Percentiles rank a stretch among this genome's conserved stretches.
Conservation (phyloP, 1,140 invertebrate species). For the Eubasilissa regina region DNA sequence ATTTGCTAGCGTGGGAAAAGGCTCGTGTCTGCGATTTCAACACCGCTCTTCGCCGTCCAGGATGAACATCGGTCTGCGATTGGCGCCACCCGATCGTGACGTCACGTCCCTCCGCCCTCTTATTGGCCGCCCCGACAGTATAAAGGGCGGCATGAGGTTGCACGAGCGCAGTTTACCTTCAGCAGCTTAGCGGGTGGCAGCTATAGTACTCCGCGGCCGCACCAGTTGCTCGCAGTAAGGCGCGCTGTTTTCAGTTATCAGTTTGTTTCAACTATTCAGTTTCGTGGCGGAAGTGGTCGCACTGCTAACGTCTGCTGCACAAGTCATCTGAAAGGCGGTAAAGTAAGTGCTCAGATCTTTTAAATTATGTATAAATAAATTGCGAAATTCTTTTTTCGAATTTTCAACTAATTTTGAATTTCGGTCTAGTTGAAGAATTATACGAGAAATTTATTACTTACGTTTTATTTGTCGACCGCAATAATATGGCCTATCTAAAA, state of each 20-base stretch:
- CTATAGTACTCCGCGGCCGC: constrained; percentile 8
- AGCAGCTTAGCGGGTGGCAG: constrained; percentile 12
- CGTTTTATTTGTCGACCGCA: too few species aligned
- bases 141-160: constrained; percentile 1
- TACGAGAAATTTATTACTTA: too few species aligned
- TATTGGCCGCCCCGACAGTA: constrained; percentile 22
- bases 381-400: too few species aligned
- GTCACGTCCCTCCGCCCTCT: constrained; percentile 3
- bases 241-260: constrained; percentile 28
- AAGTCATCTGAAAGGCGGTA: neutral
- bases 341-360: constrained; percentile 18
- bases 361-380: too few species aligned
- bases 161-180: constrained; percentile 27
- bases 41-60: neutral
- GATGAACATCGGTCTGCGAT: neutral
- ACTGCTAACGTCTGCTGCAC: neutral
- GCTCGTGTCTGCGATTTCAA: constrained; percentile 8
- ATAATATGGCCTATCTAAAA: too few species aligned
- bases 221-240: constrained; percentile 13
- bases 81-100: constrained; percentile 24
- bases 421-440: too few species aligned
- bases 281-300: neutral
- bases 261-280: constrained; percentile 17
- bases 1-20: neutral
- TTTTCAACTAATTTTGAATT: too few species aligned